Percentiles rank a stretch among this genome's conserved stretches.
Conservation (phyloP, 2,113 vertebrate genomes). For the Xenus cinereus region DNA sequence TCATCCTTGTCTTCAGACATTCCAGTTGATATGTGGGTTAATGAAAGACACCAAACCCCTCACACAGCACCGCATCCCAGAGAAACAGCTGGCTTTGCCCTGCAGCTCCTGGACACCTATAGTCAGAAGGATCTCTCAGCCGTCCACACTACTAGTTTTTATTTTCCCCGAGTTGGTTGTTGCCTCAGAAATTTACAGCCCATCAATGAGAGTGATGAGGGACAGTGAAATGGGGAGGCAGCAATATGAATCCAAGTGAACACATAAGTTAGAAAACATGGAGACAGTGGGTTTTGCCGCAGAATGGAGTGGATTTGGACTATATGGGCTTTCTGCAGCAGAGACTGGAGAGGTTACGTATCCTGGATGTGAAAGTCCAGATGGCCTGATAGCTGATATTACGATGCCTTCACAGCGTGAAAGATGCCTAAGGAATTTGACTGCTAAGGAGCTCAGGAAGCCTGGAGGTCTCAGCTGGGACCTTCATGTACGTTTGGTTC, state of each 20-base stretch:
- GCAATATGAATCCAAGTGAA: background rate
- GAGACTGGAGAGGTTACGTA: background rate
- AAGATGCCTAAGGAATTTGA: background rate
- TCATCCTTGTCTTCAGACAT: background rate
- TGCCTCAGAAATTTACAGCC: background rate
- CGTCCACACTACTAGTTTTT: background rate
- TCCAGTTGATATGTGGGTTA: background rate
- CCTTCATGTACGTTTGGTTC: background rate
- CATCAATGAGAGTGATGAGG: background rate
- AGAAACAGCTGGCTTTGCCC: background rate
- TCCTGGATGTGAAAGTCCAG: background rate
- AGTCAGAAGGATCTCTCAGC: background rate
- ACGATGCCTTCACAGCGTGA: background rate
- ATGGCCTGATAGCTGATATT: background rate
- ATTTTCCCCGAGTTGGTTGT: background rate
- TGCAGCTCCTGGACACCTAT: background rate
- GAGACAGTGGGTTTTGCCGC: background rate
- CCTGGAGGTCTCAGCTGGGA: background rate
- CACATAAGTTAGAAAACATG: background rate
- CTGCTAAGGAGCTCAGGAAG: background rate
- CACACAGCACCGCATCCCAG: background rate
- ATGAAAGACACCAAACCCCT: background rate
- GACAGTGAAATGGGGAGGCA: background rate
- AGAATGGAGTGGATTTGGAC: background rate
- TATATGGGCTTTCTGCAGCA: background rate